A percentile compares a stretch with the other conserved stretches of the same genome.
phyloP scores from a whole-genome alignment of 2,797 vertebrate genomes.

The Acanthurus lineatus region DNA sequence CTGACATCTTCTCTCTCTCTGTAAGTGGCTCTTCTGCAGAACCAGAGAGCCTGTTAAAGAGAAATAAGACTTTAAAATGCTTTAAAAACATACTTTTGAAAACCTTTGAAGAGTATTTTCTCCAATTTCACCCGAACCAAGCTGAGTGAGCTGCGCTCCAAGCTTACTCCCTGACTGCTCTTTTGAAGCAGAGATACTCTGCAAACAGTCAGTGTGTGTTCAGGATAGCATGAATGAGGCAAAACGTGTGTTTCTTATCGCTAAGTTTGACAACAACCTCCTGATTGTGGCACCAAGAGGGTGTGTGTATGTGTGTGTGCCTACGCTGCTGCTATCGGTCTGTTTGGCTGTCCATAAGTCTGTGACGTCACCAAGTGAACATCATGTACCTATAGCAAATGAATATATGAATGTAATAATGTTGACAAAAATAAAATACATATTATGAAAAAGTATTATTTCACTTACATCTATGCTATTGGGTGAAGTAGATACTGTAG shows the following conservation, averaged over 20 bases:
- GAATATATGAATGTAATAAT: constrained; percentile 54
- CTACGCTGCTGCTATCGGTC: constrained; percentile 65
- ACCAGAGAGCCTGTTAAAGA: constrained; percentile 9
- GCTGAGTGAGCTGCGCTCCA: constrained; percentile 33
- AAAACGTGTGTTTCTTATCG: constrained; percentile 15
- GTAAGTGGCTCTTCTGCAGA: constrained; percentile 17
- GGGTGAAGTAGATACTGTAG: neutral
- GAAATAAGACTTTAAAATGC: constrained; percentile 32
- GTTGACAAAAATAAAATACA: constrained; percentile 64
- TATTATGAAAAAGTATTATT: neutral
- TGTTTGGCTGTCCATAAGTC: constrained; percentile 45
- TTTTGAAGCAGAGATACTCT: constrained; percentile 11
- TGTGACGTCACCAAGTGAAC: constrained; percentile 54
- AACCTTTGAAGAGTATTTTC: constrained; percentile 1
- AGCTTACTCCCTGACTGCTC: constrained; percentile 5
- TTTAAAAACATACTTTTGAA: constrained; percentile 22
- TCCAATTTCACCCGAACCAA: constrained; percentile 12
- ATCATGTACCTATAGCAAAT: constrained; percentile 48
- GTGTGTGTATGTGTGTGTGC: neutral
- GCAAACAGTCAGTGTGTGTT: constrained; percentile 15
- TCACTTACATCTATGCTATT: neutral
- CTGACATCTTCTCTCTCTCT: constrained; percentile 10
- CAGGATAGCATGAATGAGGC: constrained; percentile 7
- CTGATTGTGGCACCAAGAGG: constrained; percentile 14
- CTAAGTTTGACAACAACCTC: constrained; percentile 35